A percentile compares a stretch with the other conserved stretches of the same genome.
phyloP scores from a whole-genome alignment of 2,888 invertebrate genomes.

The Agriopis leucophaearia region DNA sequence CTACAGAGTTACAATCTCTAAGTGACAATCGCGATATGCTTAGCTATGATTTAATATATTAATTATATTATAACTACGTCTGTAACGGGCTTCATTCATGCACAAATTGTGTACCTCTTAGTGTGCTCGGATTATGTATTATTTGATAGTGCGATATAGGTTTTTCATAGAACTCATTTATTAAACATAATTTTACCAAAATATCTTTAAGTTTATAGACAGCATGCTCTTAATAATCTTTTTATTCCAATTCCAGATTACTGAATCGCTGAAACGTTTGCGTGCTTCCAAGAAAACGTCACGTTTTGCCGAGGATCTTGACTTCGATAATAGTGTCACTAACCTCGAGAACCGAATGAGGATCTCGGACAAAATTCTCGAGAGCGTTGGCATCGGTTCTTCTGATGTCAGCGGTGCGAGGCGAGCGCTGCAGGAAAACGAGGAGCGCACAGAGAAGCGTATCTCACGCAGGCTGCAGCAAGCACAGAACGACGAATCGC shows the following conservation, averaged over 20 bases:
- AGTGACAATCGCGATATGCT: too few relatives aligned
- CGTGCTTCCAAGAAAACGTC: constrained; percentile 87
- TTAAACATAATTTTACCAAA: too few relatives aligned
- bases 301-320: constrained; percentile 87
- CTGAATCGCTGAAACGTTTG: constrained; percentile 86
- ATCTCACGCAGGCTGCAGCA: constrained; percentile 70
- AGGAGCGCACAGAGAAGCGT: constrained; percentile 81
- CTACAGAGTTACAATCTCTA: too few relatives aligned
- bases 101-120: too few relatives aligned
- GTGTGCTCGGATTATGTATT: too few relatives aligned
- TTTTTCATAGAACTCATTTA: too few relatives aligned
- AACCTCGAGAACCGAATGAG: constrained; percentile 86
- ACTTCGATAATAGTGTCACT: constrained; percentile 87
- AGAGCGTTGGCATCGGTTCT: constrained; percentile 88
- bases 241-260: constrained; percentile 77
- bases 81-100: too few relatives aligned
- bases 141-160: too few relatives aligned
- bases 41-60: too few relatives aligned
- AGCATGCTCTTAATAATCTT: not conserved
- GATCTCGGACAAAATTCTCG: constrained; percentile 88
- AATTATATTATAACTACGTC: too few relatives aligned
- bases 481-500: constrained; percentile 63
- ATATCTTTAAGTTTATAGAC: not conserved
- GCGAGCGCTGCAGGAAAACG: constrained; percentile 79
- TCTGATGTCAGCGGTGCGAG: constrained; percentile 81